Base-by-base conservation (phyloP, 23 tunicate species). In the Styela plicata region DNA sequence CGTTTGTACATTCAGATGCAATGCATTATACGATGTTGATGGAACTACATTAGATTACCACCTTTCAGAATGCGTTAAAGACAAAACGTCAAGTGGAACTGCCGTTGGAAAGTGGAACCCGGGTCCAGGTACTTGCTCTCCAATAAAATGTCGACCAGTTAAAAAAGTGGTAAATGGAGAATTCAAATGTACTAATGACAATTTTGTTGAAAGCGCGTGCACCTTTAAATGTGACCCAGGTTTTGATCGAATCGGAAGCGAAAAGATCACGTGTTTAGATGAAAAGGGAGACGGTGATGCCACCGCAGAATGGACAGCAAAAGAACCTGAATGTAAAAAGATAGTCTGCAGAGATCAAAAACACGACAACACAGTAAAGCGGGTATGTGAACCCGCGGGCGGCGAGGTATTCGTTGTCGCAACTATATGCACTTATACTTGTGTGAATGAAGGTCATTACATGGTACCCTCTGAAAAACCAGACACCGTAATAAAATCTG, bases 101-200 rank as follows among this genome's bases (percentile, higher is more conserved):
- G 1, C 71, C 22, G 71, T 67, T 27, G 71, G 71, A 27, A 67
- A 1, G 22, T 67, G 71, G 71, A 29, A 67, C 24, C 30, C 32
- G 71, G 32, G 30, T 18, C 32, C 71, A 67, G 32, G n/a, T 29
- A 67, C 71, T 25, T 67, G 71, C 21, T 67, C 71, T 29, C 32
- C 30, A 67, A 67, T 18, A 25, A 67, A 25, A 67, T 67, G 71
- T 29, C 32, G 31, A 18, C 71, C 71, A 1, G 31, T 67, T 16
- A 13, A 18, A 67, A 29, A 29, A 1, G n/a, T 24, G 31, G 31
- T 25, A 18, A 22, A 67, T 22, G 71, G 71, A 18, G 22, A 29
- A 67, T 25, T 67, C 18, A 25, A 25, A 25, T 67, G 71, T 22
- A 67, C 32, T 1, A 18, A 19, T 25, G 71, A 67, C 16, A 67